Conservation (phyloP, 2,888 invertebrate species). For the Andrena dorsata region DNA sequence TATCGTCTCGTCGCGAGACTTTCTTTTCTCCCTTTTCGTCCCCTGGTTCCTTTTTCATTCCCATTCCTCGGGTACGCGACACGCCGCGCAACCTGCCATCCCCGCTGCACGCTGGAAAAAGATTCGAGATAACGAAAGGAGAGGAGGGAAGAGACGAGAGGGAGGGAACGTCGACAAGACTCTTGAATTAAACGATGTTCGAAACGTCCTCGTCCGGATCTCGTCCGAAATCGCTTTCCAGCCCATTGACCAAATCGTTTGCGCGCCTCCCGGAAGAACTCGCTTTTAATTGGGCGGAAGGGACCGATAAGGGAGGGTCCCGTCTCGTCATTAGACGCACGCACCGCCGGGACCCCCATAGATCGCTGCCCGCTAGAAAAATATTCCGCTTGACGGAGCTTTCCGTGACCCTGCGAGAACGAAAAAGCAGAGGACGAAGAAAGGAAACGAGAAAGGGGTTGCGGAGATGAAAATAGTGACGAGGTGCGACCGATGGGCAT, state of each 20-base stretch:
- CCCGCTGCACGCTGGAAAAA: neutral
- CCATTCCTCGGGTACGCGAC: neutral
- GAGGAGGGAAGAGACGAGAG: neutral
- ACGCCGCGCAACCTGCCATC: neutral
- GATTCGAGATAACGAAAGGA: slow-evolving; percentile 36
- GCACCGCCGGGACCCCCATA: slow-evolving; percentile 9
- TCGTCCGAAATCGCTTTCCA: slow-evolving; percentile 65
- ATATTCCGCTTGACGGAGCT: slow-evolving; percentile 54
- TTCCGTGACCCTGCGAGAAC: slow-evolving; percentile 5
- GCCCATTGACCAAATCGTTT: slow-evolving; percentile 65
- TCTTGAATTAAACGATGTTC: slow-evolving; percentile 67
- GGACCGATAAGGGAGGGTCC: slow-evolving; percentile 68
- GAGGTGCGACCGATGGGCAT: slow-evolving; percentile 38
- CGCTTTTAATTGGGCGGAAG: slow-evolving; percentile 78
- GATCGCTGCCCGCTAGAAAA: slow-evolving; percentile 39
- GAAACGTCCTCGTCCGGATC: slow-evolving; percentile 68
- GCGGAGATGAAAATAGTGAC: slow-evolving; percentile 53
- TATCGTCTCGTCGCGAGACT: neutral
- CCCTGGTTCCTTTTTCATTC: neutral
- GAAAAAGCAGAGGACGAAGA: neutral
- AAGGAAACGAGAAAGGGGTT: slow-evolving; percentile 2
- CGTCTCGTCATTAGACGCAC: slow-evolving; percentile 62
- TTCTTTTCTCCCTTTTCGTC: slow-evolving; percentile 13
- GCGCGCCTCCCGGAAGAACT: slow-evolving; percentile 54
- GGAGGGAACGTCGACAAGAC: slow-evolving; percentile 8